Percentiles rank a stretch among this genome's conserved stretches.
Evolutionary conservation across 2,888 invertebrate species (phyloP).

Genomic region (Dynastes hyllus): DNA sequence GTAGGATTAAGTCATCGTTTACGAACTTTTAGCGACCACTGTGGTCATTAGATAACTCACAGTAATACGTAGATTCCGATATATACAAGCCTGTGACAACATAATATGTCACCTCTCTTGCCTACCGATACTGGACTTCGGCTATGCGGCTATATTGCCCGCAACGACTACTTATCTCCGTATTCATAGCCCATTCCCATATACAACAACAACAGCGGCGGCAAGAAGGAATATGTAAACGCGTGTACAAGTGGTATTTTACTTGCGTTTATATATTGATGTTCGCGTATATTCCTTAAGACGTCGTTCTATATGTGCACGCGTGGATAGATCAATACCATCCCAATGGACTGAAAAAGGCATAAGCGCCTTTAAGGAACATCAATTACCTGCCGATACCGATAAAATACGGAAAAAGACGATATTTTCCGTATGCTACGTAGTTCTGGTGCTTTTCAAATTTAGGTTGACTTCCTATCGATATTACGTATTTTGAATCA

Average conservation of each 20-base stretch:
- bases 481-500: background rate
- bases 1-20: background rate
- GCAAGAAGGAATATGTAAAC: background rate
- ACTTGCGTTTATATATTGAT: slow-evolving; percentile 24
- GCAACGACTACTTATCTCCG: slow-evolving; percentile 25
- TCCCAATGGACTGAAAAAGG: background rate
- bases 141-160: slow-evolving; percentile 1
- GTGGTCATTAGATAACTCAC: background rate
- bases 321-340: slow-evolving; percentile 2
- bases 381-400: background rate
- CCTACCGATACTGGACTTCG: background rate
- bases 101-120: slow-evolving; percentile 21
- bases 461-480: background rate
- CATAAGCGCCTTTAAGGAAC: slow-evolving; percentile 4
- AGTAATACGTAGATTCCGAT: slow-evolving; percentile 3
- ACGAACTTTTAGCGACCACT: background rate
- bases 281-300: slow-evolving; percentile 13
- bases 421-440: background rate
- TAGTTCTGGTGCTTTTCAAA: no score
- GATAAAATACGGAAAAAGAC: background rate
- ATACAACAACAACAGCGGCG: background rate
- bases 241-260: background rate
- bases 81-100: slow-evolving; percentile 25
- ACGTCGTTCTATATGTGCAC: background rate
- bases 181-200: slow-evolving; percentile 30